Conservation (phyloP, 2,113 vertebrate genomes). For the Cavia porcellus region DNA sequence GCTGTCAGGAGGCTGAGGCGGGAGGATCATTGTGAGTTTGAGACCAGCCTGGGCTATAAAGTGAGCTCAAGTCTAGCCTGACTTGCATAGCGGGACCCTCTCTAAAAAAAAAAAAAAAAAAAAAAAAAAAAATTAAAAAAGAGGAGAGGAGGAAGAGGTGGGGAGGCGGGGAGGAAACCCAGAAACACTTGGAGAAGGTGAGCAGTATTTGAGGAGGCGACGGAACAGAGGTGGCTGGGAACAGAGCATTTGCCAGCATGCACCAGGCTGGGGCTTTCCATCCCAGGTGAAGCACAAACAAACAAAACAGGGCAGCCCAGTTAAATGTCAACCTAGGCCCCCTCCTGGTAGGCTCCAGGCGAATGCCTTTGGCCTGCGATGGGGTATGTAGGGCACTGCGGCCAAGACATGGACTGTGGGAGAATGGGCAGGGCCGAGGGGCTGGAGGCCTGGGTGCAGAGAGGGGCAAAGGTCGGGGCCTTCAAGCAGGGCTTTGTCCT, state of each 20-base stretch:
- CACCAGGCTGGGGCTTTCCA: background rate
- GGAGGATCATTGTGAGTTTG: background rate
- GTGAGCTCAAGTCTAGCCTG: background rate
- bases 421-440: background rate
- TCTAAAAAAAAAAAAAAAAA: background rate
- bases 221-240: background rate
- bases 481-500: slow-evolving; percentile 2
- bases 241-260: background rate
- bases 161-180: background rate
- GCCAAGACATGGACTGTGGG: background rate
- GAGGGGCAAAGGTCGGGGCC: background rate
- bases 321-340: too few species aligned
- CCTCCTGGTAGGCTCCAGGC: background rate
- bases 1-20: background rate
- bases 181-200: background rate
- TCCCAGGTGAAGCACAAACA: background rate
- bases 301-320: background rate
- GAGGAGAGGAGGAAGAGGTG: background rate
- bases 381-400: accelerated
- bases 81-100: background rate
- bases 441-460: background rate
- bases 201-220: background rate
- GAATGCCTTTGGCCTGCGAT: background rate
- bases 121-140: accelerated
- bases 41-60: background rate